A percentile compares a stretch with the other conserved stretches of the same genome.
phyloP scores from a whole-genome alignment of 2,113 vertebrate species.

The Dicerorhinus sumatrensis region DNA sequence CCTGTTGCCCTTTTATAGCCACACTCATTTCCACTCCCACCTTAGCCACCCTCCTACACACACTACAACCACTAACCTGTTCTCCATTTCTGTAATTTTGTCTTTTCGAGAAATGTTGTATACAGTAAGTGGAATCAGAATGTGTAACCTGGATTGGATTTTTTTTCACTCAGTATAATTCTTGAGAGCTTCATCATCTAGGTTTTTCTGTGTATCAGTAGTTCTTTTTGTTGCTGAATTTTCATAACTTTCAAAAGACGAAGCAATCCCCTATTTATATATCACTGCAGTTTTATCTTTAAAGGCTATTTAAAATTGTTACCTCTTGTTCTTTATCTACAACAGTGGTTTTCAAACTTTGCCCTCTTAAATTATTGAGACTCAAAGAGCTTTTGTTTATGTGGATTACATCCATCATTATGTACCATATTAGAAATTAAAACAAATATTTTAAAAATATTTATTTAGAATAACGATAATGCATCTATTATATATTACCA shows the following conservation, averaged over 20 bases:
- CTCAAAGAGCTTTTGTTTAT: not conserved
- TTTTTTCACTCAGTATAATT: not conserved
- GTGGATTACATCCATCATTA: not conserved
- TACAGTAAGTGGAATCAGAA: not conserved
- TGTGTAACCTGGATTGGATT: not conserved
- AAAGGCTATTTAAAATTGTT: not conserved
- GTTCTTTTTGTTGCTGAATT: constrained; percentile 3
- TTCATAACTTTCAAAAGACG: constrained; percentile 4
- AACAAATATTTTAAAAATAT: not conserved
- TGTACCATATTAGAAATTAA: constrained; percentile 6
- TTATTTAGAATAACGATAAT: not conserved
- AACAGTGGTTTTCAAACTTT: not conserved
- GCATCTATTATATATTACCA: not conserved
- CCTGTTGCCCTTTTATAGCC: not conserved
- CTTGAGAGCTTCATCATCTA: not conserved
- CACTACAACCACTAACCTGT: not conserved
- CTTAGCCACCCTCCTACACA: not conserved
- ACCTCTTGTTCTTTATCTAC: not conserved
- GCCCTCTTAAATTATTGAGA: not conserved
- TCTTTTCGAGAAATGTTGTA: not conserved
- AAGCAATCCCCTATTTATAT: not conserved
- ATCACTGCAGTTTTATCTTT: constrained; percentile 1
- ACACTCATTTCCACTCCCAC: not conserved
- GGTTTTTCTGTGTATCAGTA: not conserved
- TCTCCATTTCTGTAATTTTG: constrained; percentile 20